Evolutionary conservation across 2,113 vertebrate genomes (phyloP), one percentile per base, ranked within the genome.

Genomic region (Enhydra lutris): DNA sequence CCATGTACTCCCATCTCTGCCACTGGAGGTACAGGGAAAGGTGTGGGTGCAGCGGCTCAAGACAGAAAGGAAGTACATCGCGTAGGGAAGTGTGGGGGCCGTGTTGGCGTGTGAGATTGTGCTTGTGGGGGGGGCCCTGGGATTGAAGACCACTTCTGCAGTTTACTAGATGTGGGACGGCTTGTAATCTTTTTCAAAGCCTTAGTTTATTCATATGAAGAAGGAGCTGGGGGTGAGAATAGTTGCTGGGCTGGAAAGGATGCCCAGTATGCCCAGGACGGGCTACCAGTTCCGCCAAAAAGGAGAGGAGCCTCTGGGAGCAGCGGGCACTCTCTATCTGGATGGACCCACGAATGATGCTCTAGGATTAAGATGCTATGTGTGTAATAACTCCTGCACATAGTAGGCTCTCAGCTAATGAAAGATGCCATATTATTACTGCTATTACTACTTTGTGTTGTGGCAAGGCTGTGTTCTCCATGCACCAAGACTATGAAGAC

Each of bases 71-170:
- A 24, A 31, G 13, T 3, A 12, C 3, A 45, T 21, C 47, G 6
- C 3, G 8, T 9, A 15, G 82, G 63, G 59, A 47, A 63, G 42
- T 13, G 3, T 36, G 65, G 13, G 13, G 18, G 26, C 6, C 24
- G 0, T 1, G 18, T 23, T 13, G 12, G 78, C 42, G 7, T 6
- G 10, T 11, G 61, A 69, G 29, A 24, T 85, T 11, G 85, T 57
- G 23, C 3, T 24, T 34, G 6, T 34, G 6, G 59, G 6, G 1
- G 2, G 1, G 59, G 7, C 4, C 4, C 74, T 55, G 81, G 39
- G 29, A 31, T 7, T 61, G 26, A 71, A 55, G n/a, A 4, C 34
- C 31, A 42, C 10, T 21, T 80, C 50, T 86, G 21, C 13, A 9
- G 21, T 71, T 86, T 79, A 21, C 50, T 83, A 36, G 20, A 34